Percentiles rank a stretch among this genome's conserved stretches.
These are phyloP conservation scores for Drosophila elegans DNA, from an alignment of 1,140 invertebrate genomes.

Conservation along the genomic window DNA sequence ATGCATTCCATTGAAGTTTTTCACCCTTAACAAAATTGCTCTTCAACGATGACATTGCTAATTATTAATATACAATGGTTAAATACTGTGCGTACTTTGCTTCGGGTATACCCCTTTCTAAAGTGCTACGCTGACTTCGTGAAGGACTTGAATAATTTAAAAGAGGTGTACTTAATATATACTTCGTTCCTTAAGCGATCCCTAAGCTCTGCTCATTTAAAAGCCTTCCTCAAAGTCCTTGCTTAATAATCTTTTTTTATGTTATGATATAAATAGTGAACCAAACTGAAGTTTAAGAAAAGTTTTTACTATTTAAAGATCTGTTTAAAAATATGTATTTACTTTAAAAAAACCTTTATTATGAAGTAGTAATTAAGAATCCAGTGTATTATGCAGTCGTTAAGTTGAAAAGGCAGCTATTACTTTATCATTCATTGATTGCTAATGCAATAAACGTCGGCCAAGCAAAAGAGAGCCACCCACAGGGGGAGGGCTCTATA, in stretches of 20 bases:
- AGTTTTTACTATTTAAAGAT: too few relatives aligned
- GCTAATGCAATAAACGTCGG: conserved; percentile 25
- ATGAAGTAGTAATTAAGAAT: not conserved
- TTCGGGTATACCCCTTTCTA: not conserved
- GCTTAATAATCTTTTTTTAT: too few relatives aligned
- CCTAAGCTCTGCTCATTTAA: too few relatives aligned
- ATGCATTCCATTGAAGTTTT: conserved; percentile 15
- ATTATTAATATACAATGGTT: conserved; percentile 6
- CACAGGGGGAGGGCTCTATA: too few relatives aligned
- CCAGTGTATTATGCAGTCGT: conserved; percentile 6
- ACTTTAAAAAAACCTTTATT: not conserved
- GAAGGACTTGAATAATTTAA: not conserved
- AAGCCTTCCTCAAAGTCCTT: too few relatives aligned
- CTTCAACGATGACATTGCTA: conserved; percentile 39
- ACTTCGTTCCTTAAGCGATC: too few relatives aligned
- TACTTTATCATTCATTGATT: conserved; percentile 24
- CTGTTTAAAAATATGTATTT: not conserved
- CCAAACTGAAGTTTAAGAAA: too few relatives aligned
- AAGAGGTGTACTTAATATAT: too few relatives aligned
- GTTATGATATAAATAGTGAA: too few relatives aligned
- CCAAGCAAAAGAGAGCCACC: not conserved
- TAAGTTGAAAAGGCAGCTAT: not conserved
- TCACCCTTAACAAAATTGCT: conserved; percentile 10
- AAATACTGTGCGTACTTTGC: not conserved
- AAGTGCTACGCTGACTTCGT: not conserved